Conservation (phyloP, 2,888 invertebrate genomes). For the Tinea trinotella region DNA sequence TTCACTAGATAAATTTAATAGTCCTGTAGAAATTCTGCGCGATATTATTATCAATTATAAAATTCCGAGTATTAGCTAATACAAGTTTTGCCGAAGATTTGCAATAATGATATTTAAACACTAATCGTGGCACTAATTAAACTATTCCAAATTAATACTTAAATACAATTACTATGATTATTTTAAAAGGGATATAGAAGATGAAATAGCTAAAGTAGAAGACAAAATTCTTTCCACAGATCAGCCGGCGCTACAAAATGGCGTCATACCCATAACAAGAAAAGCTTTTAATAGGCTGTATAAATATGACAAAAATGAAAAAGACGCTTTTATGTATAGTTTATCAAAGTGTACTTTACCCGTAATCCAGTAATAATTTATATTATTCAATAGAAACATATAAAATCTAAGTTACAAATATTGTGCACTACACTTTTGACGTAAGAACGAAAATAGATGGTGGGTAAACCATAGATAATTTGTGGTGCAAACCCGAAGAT, state of each 20-base stretch:
- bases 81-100: constrained; percentile 1
- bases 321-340: neutral
- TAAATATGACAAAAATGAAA: neutral
- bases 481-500: too few species aligned
- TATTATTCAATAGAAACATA: constrained; percentile 33
- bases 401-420: constrained; percentile 28
- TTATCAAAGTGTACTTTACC: neutral
- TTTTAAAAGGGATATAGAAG: neutral
- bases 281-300: constrained; percentile 31
- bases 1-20: too few species aligned
- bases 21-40: too few species aligned
- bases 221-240: constrained; percentile 30
- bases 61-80: neutral
- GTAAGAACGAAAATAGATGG: constrained; percentile 41
- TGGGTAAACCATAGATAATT: too few species aligned
- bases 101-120: neutral
- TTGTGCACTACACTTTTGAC: constrained; percentile 59
- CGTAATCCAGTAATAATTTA: constrained; percentile 22
- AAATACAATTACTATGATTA: neutral
- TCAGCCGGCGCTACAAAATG: constrained; percentile 73
- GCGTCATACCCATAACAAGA: constrained; percentile 66
- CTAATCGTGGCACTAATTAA: neutral
- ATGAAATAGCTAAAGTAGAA: neutral
- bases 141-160: neutral
- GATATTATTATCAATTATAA: neutral